These are phyloP conservation scores for Xylocampa areola DNA, from an alignment of 2,888 invertebrate genomes.

Conservation along the genomic window DNA sequence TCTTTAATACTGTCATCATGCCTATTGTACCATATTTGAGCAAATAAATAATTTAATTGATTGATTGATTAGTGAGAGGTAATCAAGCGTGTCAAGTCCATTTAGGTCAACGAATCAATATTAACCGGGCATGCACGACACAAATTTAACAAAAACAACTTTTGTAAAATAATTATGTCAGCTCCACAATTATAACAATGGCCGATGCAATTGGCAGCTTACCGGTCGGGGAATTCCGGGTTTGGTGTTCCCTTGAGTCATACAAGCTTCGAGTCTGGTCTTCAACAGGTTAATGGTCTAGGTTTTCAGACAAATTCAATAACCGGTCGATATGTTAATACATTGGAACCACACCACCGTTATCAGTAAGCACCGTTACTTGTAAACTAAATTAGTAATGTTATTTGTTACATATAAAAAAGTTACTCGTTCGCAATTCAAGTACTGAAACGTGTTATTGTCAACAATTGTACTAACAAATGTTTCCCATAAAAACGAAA, in stretches of 20 bases:
- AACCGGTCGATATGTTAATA: constrained; percentile 53
- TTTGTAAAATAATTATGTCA: constrained; percentile 25
- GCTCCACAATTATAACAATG: constrained; percentile 41
- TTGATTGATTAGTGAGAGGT: constrained; percentile 30
- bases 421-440: constrained; percentile 17
- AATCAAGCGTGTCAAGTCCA: constrained; percentile 28
- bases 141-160: constrained; percentile 12
- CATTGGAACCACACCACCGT: constrained; percentile 40
- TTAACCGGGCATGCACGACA: constrained; percentile 6
- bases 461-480: constrained; percentile 14
- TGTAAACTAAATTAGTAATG: constrained; percentile 34
- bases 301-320: constrained; percentile 40
- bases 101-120: constrained; percentile 62
- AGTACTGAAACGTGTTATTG: constrained; percentile 8
- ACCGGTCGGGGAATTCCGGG: constrained; percentile 53
- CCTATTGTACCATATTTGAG: no score
- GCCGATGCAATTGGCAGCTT: constrained; percentile 45
- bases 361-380: constrained; percentile 51
- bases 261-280: constrained; percentile 16
- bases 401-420: constrained; percentile 20
- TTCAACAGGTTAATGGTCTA: constrained; percentile 40
- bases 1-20: no score
- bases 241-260: constrained; percentile 46
- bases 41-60: no score
- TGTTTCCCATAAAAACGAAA: constrained; percentile 6